Evolutionary conservation across 2,888 invertebrate species (phyloP), one percentile per base, ranked within the genome.

Genomic region (Acanthosepion lycidas): DNA sequence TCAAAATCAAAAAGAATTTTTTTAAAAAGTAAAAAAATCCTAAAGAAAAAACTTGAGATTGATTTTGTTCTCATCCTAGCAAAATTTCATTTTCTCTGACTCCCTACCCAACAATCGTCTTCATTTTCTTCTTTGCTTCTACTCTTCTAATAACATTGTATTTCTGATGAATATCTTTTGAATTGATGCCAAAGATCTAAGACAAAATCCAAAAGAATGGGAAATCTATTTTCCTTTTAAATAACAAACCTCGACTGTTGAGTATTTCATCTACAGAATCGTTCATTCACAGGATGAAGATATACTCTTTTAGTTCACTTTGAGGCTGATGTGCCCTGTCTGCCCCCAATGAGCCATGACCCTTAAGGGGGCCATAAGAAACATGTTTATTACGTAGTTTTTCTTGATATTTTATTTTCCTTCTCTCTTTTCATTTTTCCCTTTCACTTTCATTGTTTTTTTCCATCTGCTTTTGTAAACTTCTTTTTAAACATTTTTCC

Each of bases 91-190:
- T 33, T n/a, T 78, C 78, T 78, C 12, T n/a, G 59, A 33, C n/a
- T n/a, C 15, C 15, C n/a, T 12, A n/a, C 33, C 78, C 78, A 33
- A n/a, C 78, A 78, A n/a, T 15, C 33, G 9, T n/a, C n/a, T 78
- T 33, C 64, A 28, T 26, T 28, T 64, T 64, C 51, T 51, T 51
- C 51, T 12, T 15, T 51, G 8, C 59, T 23, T 23, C 20, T 59
- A 23, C 6, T 59, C 59, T 59, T 59, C 59, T 59, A 23, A 59
- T 59, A 59, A 59, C 59, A 59, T 78, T 78, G 78, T 0, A 78
- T 78, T n/a, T 78, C 78, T 33, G 78, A 78, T 78, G 78, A 78
- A 78, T n/a, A 78, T 78, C n/a, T 78, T 78, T 78, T 78, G 78
- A 78, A 78, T 12, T 12, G 78, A 78, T 33, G 78, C 78, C 78